phyloP scores from a whole-genome alignment of 2,888 invertebrate genomes.

The Xanthorhoe designata region DNA sequence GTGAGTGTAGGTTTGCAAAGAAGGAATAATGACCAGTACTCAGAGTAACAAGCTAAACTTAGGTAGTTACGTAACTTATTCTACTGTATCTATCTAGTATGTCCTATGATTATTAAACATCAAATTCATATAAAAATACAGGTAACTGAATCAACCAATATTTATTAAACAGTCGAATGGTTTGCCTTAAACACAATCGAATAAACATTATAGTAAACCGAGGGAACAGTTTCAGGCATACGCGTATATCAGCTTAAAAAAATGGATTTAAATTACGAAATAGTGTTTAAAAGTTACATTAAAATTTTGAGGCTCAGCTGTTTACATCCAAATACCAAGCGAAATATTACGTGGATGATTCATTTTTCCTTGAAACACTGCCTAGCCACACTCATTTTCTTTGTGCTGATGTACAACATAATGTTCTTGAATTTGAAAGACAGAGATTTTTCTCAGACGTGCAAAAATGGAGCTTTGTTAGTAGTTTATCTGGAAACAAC shows the following conservation, averaged over 20 bases:
- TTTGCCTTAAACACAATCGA: conserved; percentile 14
- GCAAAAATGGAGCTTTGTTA: conserved; percentile 24
- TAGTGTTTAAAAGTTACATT: conserved; percentile 17
- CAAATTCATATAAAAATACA: no score
- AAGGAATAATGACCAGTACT: no score
- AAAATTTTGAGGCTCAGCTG: conserved; percentile 12
- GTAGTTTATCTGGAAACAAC: conserved; percentile 19
- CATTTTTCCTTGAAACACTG: neutral
- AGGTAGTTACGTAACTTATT: no score
- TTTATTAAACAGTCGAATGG: neutral
- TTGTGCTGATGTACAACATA: conserved; percentile 17
- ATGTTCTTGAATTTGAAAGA: conserved; percentile 8
- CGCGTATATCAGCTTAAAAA: neutral
- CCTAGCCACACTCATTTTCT: neutral
- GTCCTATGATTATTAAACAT: no score
- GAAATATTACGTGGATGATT: conserved; percentile 11
- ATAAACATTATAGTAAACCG: neutral
- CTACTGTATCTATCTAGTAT: no score
- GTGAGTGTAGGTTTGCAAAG: neutral
- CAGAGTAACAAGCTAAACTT: no score
- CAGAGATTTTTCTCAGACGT: conserved; percentile 16
- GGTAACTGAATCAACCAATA: no score
- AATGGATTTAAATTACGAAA: conserved; percentile 27
- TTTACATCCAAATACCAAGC: conserved; percentile 10
- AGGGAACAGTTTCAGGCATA: neutral